Conservation (phyloP, 2,113 vertebrate genomes). For the Machaerirhynchus nigripectus region DNA sequence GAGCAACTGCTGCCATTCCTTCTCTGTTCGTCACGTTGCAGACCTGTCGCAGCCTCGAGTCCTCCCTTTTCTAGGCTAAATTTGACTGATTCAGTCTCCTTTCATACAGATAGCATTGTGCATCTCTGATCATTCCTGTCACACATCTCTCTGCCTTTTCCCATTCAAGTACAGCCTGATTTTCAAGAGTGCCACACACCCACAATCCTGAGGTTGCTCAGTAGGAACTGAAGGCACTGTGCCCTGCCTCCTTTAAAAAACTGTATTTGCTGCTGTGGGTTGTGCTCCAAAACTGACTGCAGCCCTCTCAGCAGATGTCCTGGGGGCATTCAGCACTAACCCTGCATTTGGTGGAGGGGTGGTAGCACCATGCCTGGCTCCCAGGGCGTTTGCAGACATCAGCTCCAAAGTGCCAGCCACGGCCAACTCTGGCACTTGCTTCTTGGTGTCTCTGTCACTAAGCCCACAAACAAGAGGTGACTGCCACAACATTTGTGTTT, state of each 20-base stretch:
- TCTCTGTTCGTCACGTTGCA: rapidly evolving
- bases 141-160: not conserved
- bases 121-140: not conserved
- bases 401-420: not conserved
- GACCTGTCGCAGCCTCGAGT: not conserved
- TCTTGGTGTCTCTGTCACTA: not conserved
- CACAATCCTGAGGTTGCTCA: rapidly evolving
- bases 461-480: not conserved
- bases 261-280: not conserved
- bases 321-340: not conserved
- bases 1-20: not conserved
- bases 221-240: not conserved
- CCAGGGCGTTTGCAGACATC: not conserved
- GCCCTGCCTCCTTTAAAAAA: not conserved
- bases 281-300: not conserved
- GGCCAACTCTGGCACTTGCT: not conserved
- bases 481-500: not conserved
- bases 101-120: not conserved
- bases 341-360: not conserved
- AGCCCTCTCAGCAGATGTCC: not conserved
- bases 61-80: not conserved
- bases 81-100: not conserved
- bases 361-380: not conserved
- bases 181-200: not conserved
- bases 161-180: not conserved